Percentiles rank a stretch among this genome's conserved stretches.
Conservation (phyloP, 1,140 invertebrate genomes). For the Rhizoglyphus robini region DNA sequence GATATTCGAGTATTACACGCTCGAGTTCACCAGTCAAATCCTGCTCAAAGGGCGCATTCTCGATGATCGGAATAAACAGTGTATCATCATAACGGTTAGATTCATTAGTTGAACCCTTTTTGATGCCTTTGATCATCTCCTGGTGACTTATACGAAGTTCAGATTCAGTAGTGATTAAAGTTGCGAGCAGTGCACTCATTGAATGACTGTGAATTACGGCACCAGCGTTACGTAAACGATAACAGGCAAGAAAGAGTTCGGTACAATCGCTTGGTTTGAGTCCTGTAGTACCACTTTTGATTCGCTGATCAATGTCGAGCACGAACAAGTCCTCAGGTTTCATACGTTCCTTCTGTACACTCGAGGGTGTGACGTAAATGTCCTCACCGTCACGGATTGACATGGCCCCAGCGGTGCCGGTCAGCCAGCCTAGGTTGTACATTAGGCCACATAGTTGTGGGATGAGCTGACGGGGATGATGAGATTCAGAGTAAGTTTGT, state of each 20-base stretch:
- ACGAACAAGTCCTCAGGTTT: slow-evolving; percentile 75
- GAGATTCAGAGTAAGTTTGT: no score
- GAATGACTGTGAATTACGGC: slow-evolving; percentile 96
- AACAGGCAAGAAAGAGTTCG: slow-evolving; percentile 88
- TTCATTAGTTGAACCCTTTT: slow-evolving; percentile 38
- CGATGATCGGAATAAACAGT: slow-evolving; percentile 90
- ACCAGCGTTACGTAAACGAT: slow-evolving; percentile 55
- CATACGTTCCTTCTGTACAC: slow-evolving; percentile 91
- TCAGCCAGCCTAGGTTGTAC: slow-evolving; percentile 87
- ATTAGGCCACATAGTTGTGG: slow-evolving; percentile 76
- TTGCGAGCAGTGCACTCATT: slow-evolving; percentile 73
- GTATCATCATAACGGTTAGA: slow-evolving; percentile 79
- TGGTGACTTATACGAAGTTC: slow-evolving; percentile 79
- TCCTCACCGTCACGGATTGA: slow-evolving; percentile 68
- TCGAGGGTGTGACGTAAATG: slow-evolving; percentile 92
- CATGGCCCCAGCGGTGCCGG: slow-evolving; percentile 81
- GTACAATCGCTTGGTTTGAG: slow-evolving; percentile 90
- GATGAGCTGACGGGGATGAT: slow-evolving; percentile 69
- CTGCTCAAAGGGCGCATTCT: slow-evolving; percentile 85
- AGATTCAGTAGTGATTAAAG: slow-evolving; percentile 64
- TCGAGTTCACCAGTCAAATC: slow-evolving; percentile 50
- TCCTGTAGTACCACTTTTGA: slow-evolving; percentile 58
- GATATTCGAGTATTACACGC: slow-evolving; percentile 47
- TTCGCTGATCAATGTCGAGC: slow-evolving; percentile 62
- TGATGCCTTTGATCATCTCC: slow-evolving; percentile 97